Conservation (phyloP, 2,797 vertebrate species). For the Dermochelys coriacea region DNA sequence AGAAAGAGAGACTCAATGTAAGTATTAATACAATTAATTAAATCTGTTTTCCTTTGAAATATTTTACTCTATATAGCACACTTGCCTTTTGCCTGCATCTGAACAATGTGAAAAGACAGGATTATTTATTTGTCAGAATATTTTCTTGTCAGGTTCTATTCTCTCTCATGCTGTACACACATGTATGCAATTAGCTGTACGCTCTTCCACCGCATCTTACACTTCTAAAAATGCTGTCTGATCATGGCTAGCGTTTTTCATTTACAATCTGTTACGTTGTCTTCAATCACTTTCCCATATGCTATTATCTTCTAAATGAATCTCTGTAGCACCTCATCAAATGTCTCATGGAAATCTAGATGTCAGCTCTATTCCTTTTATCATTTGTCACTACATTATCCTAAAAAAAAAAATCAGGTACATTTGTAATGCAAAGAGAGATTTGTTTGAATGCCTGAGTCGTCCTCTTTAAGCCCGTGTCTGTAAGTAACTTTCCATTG, state of each 20-base stretch:
- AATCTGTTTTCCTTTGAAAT: neutral
- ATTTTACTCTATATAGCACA: neutral
- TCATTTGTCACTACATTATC: conserved; percentile 63
- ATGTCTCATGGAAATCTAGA: conserved; percentile 51
- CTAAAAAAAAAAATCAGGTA: conserved; percentile 64
- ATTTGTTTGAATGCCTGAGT: conserved; percentile 61
- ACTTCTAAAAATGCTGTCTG: conserved; percentile 36
- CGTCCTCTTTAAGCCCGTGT: conserved; percentile 49
- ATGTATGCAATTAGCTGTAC: conserved; percentile 41
- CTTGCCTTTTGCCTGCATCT: fast-evolving
- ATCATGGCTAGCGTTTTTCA: conserved; percentile 23
- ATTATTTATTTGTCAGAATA: neutral
- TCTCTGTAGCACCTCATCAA: conserved; percentile 67
- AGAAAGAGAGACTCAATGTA: neutral
- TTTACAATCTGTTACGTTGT: conserved; percentile 45
- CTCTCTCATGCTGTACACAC: conserved; percentile 37
- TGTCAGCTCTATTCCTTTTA: conserved; percentile 64
- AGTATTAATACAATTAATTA: neutral
- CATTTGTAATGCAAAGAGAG: conserved; percentile 59
- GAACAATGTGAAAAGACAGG: neutral
- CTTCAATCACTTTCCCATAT: conserved; percentile 61
- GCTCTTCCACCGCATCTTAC: neutral
- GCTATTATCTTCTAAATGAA: conserved; percentile 47
- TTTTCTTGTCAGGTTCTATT: conserved; percentile 35
- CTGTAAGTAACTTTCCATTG: conserved; percentile 56